phyloP scores from a whole-genome alignment of 2,888 invertebrate genomes.

The Perizoma flavofasciatum region DNA sequence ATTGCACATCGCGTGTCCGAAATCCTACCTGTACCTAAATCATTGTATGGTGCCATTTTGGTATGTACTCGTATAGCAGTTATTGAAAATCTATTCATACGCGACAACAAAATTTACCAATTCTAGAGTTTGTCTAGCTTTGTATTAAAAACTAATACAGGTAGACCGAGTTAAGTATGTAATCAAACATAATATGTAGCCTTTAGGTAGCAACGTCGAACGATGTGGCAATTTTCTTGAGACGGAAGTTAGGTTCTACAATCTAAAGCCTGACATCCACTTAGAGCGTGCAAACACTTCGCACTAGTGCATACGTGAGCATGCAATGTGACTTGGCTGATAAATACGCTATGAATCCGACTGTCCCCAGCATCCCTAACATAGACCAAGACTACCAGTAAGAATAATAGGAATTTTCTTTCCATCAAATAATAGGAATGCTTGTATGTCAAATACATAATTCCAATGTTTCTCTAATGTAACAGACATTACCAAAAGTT shows the following conservation, averaged over 20 bases:
- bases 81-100: background rate
- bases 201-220: constrained; percentile 45
- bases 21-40: constrained; percentile 4
- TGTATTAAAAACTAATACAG: background rate
- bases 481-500: no score
- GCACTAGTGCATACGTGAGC: no score
- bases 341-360: no score
- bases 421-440: no score
- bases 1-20: constrained; percentile 16
- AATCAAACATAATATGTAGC: background rate
- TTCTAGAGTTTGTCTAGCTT: background rate
- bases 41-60: constrained; percentile 1
- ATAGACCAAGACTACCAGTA: no score
- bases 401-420: no score
- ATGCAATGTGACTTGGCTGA: no score
- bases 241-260: constrained; percentile 35
- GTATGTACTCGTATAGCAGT: background rate
- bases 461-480: no score
- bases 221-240: constrained; percentile 52
- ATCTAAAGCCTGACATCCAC: constrained; percentile 1
- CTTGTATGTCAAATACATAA: no score
- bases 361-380: no score
- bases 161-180: background rate
- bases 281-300: background rate
- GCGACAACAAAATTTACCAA: background rate